Percentiles rank a stretch among this genome's conserved stretches.
Conservation (phyloP, 2,797 vertebrate genomes). For the Leptoclinus maculatus region DNA sequence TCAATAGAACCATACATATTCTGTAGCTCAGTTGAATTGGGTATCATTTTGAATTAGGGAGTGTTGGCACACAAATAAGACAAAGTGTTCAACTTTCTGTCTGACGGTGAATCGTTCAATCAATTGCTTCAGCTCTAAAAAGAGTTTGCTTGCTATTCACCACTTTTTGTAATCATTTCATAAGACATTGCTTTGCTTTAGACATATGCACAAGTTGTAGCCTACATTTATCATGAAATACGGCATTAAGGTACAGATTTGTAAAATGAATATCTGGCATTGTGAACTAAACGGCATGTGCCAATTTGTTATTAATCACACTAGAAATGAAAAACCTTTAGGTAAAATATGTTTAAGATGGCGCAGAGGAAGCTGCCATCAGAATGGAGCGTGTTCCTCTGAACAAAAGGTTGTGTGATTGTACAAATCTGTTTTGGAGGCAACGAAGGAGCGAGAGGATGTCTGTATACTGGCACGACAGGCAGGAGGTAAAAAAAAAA, state of each 20-base stretch:
- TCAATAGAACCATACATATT: constrained; percentile 49
- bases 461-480: constrained; percentile 27
- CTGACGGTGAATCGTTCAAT: background rate
- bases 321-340: background rate
- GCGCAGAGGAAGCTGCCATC: background rate
- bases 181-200: background rate
- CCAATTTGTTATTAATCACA: background rate
- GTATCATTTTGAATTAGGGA: background rate
- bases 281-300: too few species aligned
- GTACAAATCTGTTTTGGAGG: constrained; percentile 2
- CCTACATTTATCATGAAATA: background rate
- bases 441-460: background rate
- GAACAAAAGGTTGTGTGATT: constrained; percentile 6
- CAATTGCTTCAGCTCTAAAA: background rate
- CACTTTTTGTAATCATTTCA: background rate
- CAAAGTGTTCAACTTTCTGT: too few species aligned
- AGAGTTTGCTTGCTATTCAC: background rate
- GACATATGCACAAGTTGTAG: background rate
- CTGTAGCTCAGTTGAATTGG: background rate
- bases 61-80: too few species aligned
- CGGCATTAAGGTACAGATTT: background rate
- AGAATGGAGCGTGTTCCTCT: background rate
- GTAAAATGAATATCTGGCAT: background rate
- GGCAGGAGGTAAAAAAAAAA: background rate
- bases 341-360: background rate